Conservation (phyloP, 2,113 vertebrate genomes). For the Sigmodon hispidus region DNA sequence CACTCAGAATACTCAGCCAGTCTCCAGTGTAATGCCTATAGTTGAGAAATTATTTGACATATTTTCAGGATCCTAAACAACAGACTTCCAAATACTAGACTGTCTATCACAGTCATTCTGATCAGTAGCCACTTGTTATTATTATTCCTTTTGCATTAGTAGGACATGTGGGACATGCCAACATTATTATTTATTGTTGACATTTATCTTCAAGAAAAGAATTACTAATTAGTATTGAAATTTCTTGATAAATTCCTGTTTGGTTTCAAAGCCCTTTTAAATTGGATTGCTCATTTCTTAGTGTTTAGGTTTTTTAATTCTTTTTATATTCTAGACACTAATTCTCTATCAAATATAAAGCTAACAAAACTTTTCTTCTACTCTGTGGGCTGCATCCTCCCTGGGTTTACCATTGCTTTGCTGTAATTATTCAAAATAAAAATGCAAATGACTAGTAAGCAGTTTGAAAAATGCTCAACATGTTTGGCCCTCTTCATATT, state of each 20-base stretch:
- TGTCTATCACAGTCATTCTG: background rate
- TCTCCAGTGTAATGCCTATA: background rate
- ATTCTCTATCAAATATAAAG: background rate
- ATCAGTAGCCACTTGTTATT: background rate
- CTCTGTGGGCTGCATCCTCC: background rate
- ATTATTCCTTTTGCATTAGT: background rate
- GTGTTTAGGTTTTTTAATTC: background rate
- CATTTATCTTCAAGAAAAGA: too few relatives aligned
- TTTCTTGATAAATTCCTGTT: background rate
- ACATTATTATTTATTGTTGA: background rate
- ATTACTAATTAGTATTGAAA: background rate
- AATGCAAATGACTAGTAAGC: background rate
- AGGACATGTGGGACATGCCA: background rate
- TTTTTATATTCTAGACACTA: background rate
- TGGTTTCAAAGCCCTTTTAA: background rate
- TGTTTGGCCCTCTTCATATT: background rate
- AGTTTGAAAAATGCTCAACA: background rate
- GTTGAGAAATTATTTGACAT: background rate
- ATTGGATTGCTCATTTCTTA: background rate
- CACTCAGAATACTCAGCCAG: background rate
- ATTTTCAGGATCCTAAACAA: background rate
- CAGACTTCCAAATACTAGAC: background rate
- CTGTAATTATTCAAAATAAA: background rate
- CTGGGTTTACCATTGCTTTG: too few relatives aligned
- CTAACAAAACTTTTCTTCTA: background rate